phyloP scores from a whole-genome alignment of 1,140 invertebrate species.

The Cyrtorhinus lividipennis region DNA sequence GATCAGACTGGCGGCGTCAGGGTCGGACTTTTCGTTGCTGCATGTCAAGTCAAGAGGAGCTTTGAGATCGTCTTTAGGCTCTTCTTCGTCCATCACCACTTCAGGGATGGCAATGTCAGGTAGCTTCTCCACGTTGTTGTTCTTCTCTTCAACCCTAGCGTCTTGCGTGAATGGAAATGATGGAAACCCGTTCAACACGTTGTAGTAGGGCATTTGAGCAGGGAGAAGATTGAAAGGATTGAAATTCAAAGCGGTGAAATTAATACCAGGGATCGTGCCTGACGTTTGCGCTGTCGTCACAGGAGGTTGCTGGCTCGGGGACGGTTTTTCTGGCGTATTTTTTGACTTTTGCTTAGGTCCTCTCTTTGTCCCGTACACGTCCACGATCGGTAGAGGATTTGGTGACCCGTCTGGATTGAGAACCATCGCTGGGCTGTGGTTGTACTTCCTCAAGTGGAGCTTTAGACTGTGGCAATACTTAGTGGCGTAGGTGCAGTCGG shows the following conservation, averaged over 20 bases:
- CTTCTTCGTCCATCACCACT: conserved; percentile 12
- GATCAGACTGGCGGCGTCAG: neutral
- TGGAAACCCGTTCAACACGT: conserved; percentile 21
- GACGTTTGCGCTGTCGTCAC: neutral
- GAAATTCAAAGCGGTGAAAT: too few relatives aligned
- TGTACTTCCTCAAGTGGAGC: conserved; percentile 87
- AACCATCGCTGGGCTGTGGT: conserved; percentile 70
- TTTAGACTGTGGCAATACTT: conserved; percentile 98
- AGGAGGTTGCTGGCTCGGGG: conserved; percentile 5
- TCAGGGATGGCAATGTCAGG: neutral
- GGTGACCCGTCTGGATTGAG: conserved; percentile 75
- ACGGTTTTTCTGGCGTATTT: neutral
- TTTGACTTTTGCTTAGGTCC: conserved; percentile 58
- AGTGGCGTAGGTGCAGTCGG: conserved; percentile 90
- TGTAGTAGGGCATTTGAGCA: conserved; percentile 22
- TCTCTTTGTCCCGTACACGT: conserved; percentile 74
- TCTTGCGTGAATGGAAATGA: conserved; percentile 13
- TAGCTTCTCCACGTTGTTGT: conserved; percentile 19
- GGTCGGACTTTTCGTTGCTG: conserved; percentile 15
- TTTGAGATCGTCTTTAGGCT: conserved; percentile 5
- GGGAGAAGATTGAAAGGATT: conserved; percentile 22
- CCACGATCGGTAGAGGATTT: conserved; percentile 72
- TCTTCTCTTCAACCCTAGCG: conserved; percentile 17
- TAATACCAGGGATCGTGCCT: neutral
- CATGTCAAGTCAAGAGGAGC: conserved; percentile 25